phyloP scores from a whole-genome alignment of 2,888 invertebrate genomes.

The Leucophora obtusa region DNA sequence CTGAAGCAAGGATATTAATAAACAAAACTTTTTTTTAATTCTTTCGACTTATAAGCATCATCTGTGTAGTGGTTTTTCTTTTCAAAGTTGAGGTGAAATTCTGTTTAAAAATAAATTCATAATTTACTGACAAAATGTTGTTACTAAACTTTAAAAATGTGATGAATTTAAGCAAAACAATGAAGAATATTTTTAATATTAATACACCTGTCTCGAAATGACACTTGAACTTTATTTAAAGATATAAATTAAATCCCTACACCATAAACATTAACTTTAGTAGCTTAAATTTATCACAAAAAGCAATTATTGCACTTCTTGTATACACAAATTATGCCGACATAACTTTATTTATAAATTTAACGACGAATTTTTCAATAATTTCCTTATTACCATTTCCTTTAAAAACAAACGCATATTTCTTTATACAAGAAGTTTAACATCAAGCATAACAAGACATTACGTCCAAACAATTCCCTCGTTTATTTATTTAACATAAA shows the following conservation, averaged over 20 bases:
- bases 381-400: not conserved
- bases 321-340: no score
- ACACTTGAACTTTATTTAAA: no score
- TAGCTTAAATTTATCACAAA: no score
- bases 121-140: no score
- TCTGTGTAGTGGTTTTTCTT: not conserved
- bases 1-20: not conserved
- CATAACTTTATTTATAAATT: not conserved
- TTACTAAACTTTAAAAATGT: no score
- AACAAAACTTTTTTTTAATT: not conserved
- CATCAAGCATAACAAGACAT: not conserved
- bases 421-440: not conserved
- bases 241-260: no score
- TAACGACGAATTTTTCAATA: not conserved
- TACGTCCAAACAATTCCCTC: constrained; percentile 33
- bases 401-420: not conserved
- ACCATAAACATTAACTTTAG: no score
- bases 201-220: no score
- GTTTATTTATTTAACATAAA: constrained; percentile 45
- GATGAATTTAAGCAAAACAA: no score
- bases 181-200: no score
- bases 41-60: not conserved
- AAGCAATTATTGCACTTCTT: no score
- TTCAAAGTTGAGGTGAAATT: not conserved
- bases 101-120: not conserved